phyloP scores from a whole-genome alignment of 2,797 vertebrate genomes.

The Hirundo rustica region DNA sequence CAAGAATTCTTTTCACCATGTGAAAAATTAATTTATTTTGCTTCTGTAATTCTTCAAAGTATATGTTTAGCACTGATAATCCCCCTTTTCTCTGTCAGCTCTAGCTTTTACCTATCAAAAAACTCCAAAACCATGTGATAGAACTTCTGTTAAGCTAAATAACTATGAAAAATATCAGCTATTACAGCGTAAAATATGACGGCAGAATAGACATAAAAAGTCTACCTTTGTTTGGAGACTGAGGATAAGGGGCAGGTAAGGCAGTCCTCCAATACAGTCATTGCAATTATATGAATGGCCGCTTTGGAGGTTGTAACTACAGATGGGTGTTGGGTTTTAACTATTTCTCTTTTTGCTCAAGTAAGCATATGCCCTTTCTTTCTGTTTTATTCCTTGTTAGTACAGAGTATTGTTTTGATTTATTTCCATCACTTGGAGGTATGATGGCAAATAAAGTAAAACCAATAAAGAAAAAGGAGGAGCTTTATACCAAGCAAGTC shows the following conservation, averaged over 20 bases:
- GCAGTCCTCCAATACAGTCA: background rate
- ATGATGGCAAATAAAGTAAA: background rate
- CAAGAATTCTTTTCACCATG: background rate
- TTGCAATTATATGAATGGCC: background rate
- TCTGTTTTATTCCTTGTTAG: background rate
- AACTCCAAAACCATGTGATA: background rate
- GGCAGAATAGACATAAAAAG: background rate
- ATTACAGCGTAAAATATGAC: background rate
- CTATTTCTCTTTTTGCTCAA: background rate
- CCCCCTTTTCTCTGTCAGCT: background rate
- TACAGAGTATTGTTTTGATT: background rate
- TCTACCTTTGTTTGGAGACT: background rate
- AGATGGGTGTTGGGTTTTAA: background rate
- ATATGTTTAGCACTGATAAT: background rate
- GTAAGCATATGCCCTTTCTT: fast-evolving
- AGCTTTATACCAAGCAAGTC: background rate
- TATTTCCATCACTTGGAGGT: background rate
- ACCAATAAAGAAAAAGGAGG: background rate
- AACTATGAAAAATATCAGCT: background rate
- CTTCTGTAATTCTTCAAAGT: background rate
- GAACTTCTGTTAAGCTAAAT: background rate
- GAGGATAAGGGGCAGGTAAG: background rate
- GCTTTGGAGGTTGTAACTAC: background rate
- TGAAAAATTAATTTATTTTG: background rate
- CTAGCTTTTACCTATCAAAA: background rate